Evolutionary conservation across 2,888 invertebrate species (phyloP), one percentile per base, ranked within the genome.

Genomic region (Podotricha telesiphe): DNA sequence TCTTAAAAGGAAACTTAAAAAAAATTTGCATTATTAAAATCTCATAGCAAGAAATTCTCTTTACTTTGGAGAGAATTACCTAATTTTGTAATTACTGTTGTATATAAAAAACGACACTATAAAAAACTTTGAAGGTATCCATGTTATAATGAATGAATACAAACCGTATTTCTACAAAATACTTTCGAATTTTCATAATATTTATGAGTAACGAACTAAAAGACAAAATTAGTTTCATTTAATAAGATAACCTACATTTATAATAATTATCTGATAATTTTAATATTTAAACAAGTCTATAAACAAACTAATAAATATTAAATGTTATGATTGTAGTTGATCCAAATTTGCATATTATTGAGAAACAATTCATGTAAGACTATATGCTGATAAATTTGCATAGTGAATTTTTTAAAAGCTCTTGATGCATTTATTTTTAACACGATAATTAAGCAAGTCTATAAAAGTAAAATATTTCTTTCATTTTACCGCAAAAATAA

Each of bases 231-330:
- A 22, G 17, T 59, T 42, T 59, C 2, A 28, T 22, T 45, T 17
- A 22, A 59, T 45, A 45, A 59, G 28, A 45, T 59, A 59, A 59
- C 59, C 45, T 45, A 59, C 22, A 59, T 59, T 45, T 45, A n/a
- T 59, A 45, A 45, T 45, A 28, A 22, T 59, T 59, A 28, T 45
- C 28, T n/a, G 28, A 28, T 45, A 42, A 22, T n/a, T 59, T 20
- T 59, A 20, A 28, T 45, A 59, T 59, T 42, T 28, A 59, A 59
- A 59, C 45, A 59, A 59, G 45, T 17, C 15, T 28, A 45, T 45
- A 59, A 22, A 45, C 59, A 45, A 45, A 45, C 45, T n/a, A 45
- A 45, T 45, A 59, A 59, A 59, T 45, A 59, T 45, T n/a, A 59
- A n/a, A 45, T 59, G n/a, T 59, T 59, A 55, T 55, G 59, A 28